These are phyloP conservation scores for Columba guinea DNA, from an alignment of 2,797 vertebrate species.

Conservation along the genomic window DNA sequence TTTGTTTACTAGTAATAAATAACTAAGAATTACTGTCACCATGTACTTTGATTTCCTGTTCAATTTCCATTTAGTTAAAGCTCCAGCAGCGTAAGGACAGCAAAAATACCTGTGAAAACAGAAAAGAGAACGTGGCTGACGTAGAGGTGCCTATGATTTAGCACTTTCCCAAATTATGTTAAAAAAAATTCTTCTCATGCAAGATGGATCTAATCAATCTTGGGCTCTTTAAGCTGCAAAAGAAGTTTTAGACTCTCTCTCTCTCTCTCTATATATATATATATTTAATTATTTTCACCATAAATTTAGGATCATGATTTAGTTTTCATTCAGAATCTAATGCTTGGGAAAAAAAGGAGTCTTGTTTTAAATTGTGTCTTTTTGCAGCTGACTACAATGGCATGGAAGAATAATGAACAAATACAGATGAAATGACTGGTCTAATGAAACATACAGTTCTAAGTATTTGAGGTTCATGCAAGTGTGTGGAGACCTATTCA, in stretches of 20 bases:
- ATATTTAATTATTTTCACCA: background rate
- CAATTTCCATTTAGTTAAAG: background rate
- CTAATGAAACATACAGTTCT: background rate
- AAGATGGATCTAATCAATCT: background rate
- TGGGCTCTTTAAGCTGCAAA: background rate
- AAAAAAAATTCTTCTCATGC: background rate
- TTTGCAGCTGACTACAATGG: background rate
- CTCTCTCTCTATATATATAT: too few relatives aligned
- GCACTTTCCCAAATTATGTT: background rate
- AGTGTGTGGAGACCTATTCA: background rate
- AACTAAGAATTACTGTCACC: background rate
- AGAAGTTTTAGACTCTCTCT: background rate
- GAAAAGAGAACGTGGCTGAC: background rate
- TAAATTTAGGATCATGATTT: background rate
- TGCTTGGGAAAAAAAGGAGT: background rate
- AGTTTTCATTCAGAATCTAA: background rate
- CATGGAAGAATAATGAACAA: background rate
- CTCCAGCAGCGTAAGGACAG: background rate
- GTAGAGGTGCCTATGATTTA: background rate
- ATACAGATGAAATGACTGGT: background rate
- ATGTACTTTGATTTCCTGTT: background rate
- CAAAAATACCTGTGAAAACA: background rate
- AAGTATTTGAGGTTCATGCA: background rate
- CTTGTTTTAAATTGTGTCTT: background rate
- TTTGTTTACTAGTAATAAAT: background rate